Evolutionary conservation across 2,888 invertebrate species (phyloP).

Genomic region (Trissoscelio sp.): DNA sequence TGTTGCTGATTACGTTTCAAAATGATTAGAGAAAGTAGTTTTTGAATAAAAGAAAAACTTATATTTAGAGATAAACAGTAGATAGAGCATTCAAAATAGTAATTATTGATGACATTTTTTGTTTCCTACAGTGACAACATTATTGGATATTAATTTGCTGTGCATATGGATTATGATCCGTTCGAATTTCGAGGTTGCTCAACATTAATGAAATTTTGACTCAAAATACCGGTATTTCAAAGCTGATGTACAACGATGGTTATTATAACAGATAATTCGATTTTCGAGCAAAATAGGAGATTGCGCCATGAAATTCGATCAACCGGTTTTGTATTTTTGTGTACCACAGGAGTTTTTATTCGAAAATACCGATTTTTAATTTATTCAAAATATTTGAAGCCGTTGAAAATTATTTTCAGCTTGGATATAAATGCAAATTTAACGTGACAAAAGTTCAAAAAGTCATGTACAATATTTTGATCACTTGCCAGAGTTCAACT

Average conservation of each 20-base stretch:
- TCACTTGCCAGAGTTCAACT: too few species aligned
- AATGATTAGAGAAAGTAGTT: too few species aligned
- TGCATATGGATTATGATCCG: neutral
- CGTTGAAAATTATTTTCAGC: too few species aligned
- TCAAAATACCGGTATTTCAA: constrained; percentile 13
- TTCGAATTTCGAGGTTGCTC: neutral
- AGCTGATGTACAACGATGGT: neutral
- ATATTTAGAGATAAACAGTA: too few species aligned
- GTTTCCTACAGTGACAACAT: neutral
- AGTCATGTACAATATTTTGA: too few species aligned
- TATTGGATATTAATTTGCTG: neutral
- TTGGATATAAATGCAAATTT: too few species aligned
- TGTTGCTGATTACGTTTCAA: too few species aligned
- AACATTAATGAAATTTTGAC: constrained; percentile 9
- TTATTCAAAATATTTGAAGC: neutral
- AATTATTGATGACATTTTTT: neutral
- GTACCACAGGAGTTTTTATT: neutral
- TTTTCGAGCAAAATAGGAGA: neutral
- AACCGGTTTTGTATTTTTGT: neutral
- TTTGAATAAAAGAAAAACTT: too few species aligned
- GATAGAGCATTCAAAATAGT: too few species aligned
- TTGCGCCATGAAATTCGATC: neutral
- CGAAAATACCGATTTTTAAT: too few species aligned
- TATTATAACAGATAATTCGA: constrained; percentile 7
- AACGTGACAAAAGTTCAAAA: too few species aligned